Evolutionary conservation across 2,113 vertebrate genomes (phyloP).

Genomic region (Erythrocercus mccallii): DNA sequence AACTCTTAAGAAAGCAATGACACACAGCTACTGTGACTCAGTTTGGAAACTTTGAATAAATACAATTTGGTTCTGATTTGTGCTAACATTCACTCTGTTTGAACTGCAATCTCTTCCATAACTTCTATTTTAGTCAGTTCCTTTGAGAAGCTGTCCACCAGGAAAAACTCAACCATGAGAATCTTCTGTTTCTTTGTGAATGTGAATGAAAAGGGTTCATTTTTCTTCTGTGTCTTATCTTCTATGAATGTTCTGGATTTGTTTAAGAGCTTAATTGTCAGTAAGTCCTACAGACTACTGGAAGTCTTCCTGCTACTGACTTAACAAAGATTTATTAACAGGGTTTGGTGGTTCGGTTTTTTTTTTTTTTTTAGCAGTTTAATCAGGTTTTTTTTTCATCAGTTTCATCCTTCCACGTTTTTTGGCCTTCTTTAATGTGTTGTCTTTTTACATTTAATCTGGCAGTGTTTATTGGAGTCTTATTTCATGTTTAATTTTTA

Average conservation of each 20-base stretch:
- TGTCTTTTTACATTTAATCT: not conserved
- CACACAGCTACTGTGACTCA: not conserved
- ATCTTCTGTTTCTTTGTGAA: not conserved
- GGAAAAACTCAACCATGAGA: not conserved
- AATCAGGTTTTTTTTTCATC: not conserved
- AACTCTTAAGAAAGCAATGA: not conserved
- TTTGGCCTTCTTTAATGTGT: not conserved
- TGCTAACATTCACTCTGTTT: not conserved
- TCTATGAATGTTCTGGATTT: not conserved
- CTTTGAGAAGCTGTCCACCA: not conserved
- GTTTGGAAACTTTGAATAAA: not conserved
- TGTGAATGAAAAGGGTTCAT: not conserved
- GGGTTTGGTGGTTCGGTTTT: too few relatives aligned
- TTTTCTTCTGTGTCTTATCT: not conserved
- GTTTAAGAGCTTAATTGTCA: not conserved
- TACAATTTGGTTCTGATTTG: not conserved
- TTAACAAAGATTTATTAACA: not conserved
- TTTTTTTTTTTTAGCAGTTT: too few relatives aligned
- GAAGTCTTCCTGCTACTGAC: not conserved
- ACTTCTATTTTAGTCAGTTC: not conserved
- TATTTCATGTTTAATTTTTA: not conserved
- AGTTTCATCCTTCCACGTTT: not conserved
- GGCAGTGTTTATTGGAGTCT: not conserved
- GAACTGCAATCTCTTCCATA: not conserved
- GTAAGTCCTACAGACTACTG: not conserved